Base-by-base conservation (phyloP, 2,888 invertebrate genomes). In the Rutpela maculata region DNA sequence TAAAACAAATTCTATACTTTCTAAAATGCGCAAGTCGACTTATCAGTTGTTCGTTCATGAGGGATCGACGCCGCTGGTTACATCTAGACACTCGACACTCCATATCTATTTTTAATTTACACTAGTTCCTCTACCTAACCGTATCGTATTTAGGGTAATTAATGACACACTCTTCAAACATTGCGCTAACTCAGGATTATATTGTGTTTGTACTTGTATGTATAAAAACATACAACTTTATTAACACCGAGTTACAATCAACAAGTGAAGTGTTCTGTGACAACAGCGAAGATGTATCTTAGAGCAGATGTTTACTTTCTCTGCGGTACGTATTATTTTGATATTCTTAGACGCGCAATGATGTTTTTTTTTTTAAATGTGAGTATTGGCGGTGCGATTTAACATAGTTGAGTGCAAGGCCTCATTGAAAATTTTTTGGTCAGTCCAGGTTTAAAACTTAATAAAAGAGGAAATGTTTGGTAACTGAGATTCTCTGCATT, bases 101-200 rank as follows among this genome's bases (percentile, higher is more conserved):
- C 59, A 22, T 57, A n/a, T 65, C 65, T 65, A 65, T 65, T 65
- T 65, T 65, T 65, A 65, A 38, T 38, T 65, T 65, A 38, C 15
- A 38, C 19, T 43, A 65, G 65, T 38, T 35, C 50, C 43, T 63
- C 35, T 65, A 65, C 65, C n/a, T 35, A 43, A 38, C 38, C 65
- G 38, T 19, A 22, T 59, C 43, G 7, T 65, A 65, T 43, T 18
- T 65, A 38, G 65, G 65, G 38, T 17, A 65, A 43, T 19, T 38
- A 65, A 65, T 70, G 70, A 70, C 59, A 22, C 70, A 70, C 50
- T 60, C 38, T 19, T 38, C 60, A 70, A 38, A 70, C 17, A 70
- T 60, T 60, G 57, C 19, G 60, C 60, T 26, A 35, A 43, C 38
- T 70, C 18, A 57, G 19, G 60, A 38, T 43, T 70, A 43, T 38